A percentile compares a stretch with the other conserved stretches of the same genome.
phyloP scores from a whole-genome alignment of 2,888 invertebrate species.

The Lycocerus yunnanus region DNA sequence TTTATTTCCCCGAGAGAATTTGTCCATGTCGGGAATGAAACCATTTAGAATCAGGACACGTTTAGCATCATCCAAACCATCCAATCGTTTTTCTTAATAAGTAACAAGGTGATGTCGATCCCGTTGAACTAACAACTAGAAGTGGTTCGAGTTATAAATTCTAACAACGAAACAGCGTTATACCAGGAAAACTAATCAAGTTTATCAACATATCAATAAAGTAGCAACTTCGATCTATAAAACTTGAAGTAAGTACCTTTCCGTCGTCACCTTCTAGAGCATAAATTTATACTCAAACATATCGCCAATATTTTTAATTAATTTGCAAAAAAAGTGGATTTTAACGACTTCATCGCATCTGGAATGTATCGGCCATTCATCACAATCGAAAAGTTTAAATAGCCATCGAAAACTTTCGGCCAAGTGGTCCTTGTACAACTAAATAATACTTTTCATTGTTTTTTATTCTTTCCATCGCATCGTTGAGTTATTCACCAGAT shows the following conservation, averaged over 20 bases:
- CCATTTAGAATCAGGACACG: conserved; percentile 52
- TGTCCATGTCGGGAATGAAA: conserved; percentile 46
- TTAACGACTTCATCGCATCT: background rate
- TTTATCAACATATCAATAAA: conserved; percentile 4
- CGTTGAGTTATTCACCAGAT: background rate
- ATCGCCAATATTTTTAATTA: background rate
- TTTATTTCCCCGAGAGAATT: conserved; percentile 55
- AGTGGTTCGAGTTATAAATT: conserved; percentile 13
- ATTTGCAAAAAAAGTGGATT: too few relatives aligned
- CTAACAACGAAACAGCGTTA: conserved; percentile 1
- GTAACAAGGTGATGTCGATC: conserved; percentile 26
- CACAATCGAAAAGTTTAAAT: background rate
- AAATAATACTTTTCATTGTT: background rate
- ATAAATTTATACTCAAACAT: background rate
- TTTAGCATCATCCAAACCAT: conserved; percentile 48
- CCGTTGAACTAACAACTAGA: conserved; percentile 1
- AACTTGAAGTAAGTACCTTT: background rate
- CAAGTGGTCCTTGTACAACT: background rate
- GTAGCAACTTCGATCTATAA: background rate
- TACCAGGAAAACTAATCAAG: background rate
- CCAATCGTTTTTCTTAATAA: conserved; percentile 29
- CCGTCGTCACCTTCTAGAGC: background rate
- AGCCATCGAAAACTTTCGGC: background rate
- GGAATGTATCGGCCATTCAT: background rate
- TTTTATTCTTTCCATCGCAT: background rate